Conservation (phyloP, 2,797 vertebrate species). For the Silurus aristotelis region DNA sequence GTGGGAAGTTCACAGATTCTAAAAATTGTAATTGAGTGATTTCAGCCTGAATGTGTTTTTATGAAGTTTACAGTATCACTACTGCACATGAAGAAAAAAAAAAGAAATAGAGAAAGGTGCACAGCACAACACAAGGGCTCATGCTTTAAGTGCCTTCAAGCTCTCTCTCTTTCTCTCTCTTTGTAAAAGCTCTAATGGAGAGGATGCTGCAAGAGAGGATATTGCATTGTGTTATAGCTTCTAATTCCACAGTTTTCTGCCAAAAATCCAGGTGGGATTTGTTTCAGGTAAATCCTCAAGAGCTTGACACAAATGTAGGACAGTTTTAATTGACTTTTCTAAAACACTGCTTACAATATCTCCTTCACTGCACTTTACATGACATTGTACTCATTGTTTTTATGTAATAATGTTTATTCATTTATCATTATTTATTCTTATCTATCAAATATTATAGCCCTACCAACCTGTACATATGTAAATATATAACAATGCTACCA, state of each 20-base stretch:
- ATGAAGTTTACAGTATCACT: neutral
- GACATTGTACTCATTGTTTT: no score
- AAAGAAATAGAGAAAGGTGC: no score
- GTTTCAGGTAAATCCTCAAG: neutral
- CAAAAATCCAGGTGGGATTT: neutral
- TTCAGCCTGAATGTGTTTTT: neutral
- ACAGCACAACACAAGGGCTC: neutral
- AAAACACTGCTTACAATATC: no score
- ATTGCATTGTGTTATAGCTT: neutral
- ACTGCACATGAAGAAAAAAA: neutral
- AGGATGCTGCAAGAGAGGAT: no score
- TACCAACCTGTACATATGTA: no score
- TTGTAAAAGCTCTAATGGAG: neutral
- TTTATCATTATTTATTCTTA: no score
- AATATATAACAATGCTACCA: no score
- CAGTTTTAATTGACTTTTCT: no score
- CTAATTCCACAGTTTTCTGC: neutral
- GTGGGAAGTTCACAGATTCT: neutral
- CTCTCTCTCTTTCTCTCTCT: neutral
- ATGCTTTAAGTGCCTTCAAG: neutral
- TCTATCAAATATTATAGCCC: no score
- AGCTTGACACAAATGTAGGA: neutral
- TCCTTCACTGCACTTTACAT: no score
- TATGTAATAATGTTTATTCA: no score
- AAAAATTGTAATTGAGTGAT: neutral